phyloP scores from a whole-genome alignment of 2,113 vertebrate genomes.

The Perccottus glenii region DNA sequence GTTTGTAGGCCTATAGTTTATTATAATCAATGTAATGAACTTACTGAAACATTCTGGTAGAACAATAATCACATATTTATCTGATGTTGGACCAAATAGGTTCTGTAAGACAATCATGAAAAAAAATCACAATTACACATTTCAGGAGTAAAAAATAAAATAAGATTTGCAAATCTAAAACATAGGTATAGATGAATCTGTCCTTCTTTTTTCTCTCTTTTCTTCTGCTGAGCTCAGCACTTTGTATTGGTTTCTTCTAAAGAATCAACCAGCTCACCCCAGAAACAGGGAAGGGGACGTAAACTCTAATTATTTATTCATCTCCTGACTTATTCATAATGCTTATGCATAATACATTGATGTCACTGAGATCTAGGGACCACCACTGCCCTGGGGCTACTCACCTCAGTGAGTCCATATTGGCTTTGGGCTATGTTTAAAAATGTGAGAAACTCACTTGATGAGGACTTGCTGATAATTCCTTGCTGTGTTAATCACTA shows the following conservation, averaged over 20 bases:
- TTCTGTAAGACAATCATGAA: too few relatives aligned
- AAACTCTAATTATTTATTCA: slow-evolving; percentile 51
- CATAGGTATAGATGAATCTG: too few relatives aligned
- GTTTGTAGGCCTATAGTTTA: too few relatives aligned
- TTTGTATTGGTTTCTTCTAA: slow-evolving; percentile 20
- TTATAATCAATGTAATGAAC: too few relatives aligned
- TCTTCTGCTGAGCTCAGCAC: slow-evolving; percentile 55
- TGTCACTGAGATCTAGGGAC: slow-evolving; percentile 32
- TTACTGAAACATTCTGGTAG: too few relatives aligned
- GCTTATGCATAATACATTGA: slow-evolving; percentile 49
- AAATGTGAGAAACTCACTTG: slow-evolving; percentile 10
- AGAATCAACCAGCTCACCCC: slow-evolving; percentile 47
- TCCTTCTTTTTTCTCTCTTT: slow-evolving; percentile 24
- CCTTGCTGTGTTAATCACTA: too few relatives aligned
- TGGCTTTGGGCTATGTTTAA: slow-evolving; percentile 7
- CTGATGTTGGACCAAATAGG: too few relatives aligned
- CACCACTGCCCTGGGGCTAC: slow-evolving; percentile 6
- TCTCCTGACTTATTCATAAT: slow-evolving; percentile 49
- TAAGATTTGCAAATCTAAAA: too few relatives aligned
- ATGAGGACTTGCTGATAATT: background rate
- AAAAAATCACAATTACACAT: too few relatives aligned
- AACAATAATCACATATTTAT: too few relatives aligned
- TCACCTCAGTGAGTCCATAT: slow-evolving; percentile 12
- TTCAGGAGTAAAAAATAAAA: too few relatives aligned
- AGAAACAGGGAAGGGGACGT: slow-evolving; percentile 33